Percentiles rank a stretch among this genome's conserved stretches.
Evolutionary conservation across 2,797 vertebrate species (phyloP).

Genomic region (Phyllotis vaccarum): DNA sequence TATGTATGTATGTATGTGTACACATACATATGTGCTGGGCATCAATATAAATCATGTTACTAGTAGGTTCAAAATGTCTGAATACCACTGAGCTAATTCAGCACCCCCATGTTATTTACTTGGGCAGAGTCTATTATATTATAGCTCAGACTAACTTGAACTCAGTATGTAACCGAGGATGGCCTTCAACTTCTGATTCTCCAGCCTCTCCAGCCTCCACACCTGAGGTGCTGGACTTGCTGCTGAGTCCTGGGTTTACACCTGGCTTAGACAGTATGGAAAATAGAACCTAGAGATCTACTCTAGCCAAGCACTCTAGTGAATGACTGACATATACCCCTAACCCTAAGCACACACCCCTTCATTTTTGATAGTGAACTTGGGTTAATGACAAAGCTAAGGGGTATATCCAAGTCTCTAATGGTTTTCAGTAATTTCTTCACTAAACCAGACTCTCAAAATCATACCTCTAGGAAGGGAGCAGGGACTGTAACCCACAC

Average conservation of each 20-base stretch:
- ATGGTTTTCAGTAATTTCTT: conserved; percentile 64
- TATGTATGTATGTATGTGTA: too few relatives aligned
- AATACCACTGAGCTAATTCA: neutral
- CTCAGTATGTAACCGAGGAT: neutral
- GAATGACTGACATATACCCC: neutral
- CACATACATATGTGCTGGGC: neutral
- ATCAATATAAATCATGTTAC: neutral
- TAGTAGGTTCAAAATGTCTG: neutral
- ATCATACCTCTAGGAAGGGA: conserved; percentile 52
- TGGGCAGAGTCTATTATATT: neutral
- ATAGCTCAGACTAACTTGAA: neutral
- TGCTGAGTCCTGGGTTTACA: neutral
- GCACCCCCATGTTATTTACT: neutral
- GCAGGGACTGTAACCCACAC: conserved; percentile 25
- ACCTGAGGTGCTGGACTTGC: neutral
- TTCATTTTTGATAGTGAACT: neutral
- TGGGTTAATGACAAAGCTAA: conserved; percentile 30
- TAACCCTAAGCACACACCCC: neutral
- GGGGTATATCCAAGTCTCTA: conserved; percentile 1
- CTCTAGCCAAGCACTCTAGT: neutral
- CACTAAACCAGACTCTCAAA: conserved; percentile 64
- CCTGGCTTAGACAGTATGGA: neutral
- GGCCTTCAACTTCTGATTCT: neutral
- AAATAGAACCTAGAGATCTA: neutral
- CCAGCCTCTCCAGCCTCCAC: neutral